Conservation (phyloP, 2,888 invertebrate genomes). For the Troides aeacus region DNA sequence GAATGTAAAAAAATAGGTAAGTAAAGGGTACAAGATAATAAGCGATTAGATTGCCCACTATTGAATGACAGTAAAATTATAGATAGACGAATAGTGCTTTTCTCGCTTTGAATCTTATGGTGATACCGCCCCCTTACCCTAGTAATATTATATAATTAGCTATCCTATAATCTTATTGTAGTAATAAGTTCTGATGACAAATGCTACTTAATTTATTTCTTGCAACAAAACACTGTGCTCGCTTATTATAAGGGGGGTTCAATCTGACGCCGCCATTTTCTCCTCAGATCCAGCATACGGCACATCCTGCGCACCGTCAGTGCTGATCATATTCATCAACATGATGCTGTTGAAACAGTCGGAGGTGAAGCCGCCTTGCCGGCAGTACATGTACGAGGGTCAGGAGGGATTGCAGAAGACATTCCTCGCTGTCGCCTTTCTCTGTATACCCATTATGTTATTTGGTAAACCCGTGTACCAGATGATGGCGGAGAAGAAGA, state of each 20-base stretch:
- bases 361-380: conserved; percentile 67
- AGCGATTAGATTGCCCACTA: too few relatives aligned
- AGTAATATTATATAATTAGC: too few relatives aligned
- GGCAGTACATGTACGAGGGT: conserved; percentile 80
- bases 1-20: background rate
- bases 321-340: conserved; percentile 89
- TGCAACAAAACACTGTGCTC: too few relatives aligned
- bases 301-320: conserved; percentile 86
- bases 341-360: conserved; percentile 85
- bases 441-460: conserved; percentile 89
- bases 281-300: conserved; percentile 60
- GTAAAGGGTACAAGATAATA: too few relatives aligned
- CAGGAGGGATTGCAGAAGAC: conserved; percentile 82
- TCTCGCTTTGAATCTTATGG: too few relatives aligned
- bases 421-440: conserved; percentile 82
- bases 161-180: too few relatives aligned
- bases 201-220: too few relatives aligned
- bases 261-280: background rate
- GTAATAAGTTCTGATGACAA: too few relatives aligned
- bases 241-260: background rate
- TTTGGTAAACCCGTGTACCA: conserved; percentile 87
- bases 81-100: too few relatives aligned
- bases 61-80: too few relatives aligned
- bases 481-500: conserved; percentile 66
- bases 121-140: too few relatives aligned